Percentiles rank a stretch among this genome's conserved stretches.
Conservation (phyloP, 2,888 invertebrate species). For the Drosophila antonietae region DNA sequence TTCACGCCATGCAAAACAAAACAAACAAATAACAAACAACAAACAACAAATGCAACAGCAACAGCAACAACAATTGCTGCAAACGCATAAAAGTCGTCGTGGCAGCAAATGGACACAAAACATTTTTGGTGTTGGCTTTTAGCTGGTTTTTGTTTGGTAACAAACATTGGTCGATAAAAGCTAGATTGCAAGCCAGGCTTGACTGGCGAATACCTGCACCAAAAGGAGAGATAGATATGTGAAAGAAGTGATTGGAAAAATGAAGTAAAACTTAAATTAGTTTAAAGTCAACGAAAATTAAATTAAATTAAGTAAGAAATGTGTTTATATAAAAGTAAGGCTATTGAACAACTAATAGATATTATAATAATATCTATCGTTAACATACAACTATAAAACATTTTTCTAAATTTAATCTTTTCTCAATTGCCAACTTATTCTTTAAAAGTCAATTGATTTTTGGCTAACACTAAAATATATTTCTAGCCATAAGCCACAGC, state of each 20-base stretch:
- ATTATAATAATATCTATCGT: no score
- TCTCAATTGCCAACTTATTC: no score
- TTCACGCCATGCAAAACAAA: constrained; percentile 46
- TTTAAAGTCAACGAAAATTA: no score
- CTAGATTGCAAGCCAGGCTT: background rate
- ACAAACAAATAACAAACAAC: background rate
- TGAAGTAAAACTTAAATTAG: background rate
- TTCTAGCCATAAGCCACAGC: background rate
- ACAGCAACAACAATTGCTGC: constrained; percentile 16
- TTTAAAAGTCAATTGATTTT: no score
- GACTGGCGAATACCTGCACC: constrained; percentile 18
- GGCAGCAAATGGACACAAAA: constrained; percentile 39
- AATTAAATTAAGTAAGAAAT: no score
- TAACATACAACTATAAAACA: no score
- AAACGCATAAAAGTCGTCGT: constrained; percentile 37
- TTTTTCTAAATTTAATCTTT: no score
- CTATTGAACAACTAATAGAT: no score
- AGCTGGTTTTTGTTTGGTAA: constrained; percentile 34
- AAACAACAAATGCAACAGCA: constrained; percentile 5
- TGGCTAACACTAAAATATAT: background rate
- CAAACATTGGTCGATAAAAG: constrained; percentile 35
- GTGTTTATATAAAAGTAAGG: no score
- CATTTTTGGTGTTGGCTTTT: constrained; percentile 41
- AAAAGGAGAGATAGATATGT: background rate
- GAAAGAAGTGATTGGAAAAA: background rate